These are phyloP conservation scores for Paedocypris micromegethes DNA, from an alignment of 2,797 vertebrate species.

Conservation along the genomic window DNA sequence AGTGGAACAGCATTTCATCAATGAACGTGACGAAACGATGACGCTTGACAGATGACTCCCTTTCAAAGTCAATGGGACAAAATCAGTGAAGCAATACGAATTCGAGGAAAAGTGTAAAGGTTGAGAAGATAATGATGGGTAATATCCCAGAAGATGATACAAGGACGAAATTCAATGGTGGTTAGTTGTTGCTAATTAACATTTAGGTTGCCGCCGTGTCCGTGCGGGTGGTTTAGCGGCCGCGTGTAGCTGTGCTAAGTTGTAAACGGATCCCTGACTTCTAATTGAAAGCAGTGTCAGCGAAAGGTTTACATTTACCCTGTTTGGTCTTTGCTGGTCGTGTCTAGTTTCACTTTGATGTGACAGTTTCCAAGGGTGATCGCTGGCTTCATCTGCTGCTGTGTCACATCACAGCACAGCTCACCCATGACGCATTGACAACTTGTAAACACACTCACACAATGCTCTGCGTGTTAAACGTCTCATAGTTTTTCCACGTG, in stretches of 20 bases:
- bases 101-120: too few relatives aligned
- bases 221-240: neutral
- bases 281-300: conserved; percentile 37
- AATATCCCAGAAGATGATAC: too few relatives aligned
- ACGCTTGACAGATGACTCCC: too few relatives aligned
- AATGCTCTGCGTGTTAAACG: conserved; percentile 7
- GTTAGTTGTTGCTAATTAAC: too few relatives aligned
- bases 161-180: too few relatives aligned
- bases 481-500: conserved; percentile 4
- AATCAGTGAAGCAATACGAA: too few relatives aligned
- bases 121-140: too few relatives aligned
- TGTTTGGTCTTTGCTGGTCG: conserved; percentile 6
- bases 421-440: conserved; percentile 23
- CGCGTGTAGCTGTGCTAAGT: neutral
- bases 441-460: neutral
- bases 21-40: too few relatives aligned
- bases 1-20: too few relatives aligned
- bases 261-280: conserved; percentile 15
- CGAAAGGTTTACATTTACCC: conserved; percentile 39
- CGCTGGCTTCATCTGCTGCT: conserved; percentile 17
- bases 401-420: conserved; percentile 50
- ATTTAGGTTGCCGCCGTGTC: neutral
- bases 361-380: conserved; percentile 30
- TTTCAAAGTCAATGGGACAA: too few relatives aligned
- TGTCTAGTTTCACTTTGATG: conserved; percentile 32